Evolutionary conservation across 2,797 vertebrate genomes (phyloP), one percentile per base, ranked within the genome.

Genomic region (Lates japonicus): DNA sequence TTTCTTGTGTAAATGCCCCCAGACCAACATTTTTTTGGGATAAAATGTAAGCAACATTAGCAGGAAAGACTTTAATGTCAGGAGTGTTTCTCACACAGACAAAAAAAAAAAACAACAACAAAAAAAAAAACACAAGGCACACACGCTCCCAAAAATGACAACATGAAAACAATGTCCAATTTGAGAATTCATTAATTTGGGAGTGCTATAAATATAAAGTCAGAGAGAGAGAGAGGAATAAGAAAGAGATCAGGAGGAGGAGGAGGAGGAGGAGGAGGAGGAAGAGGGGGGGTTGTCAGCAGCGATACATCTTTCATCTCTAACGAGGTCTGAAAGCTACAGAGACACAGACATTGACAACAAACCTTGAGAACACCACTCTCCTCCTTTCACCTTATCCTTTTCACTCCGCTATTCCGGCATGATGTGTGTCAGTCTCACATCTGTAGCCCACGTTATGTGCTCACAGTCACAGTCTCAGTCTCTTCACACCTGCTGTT

Each of bases 301-400:
- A 90, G 88, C 77, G 78, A 93, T 94, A 88, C 91, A 84, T 95
- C 93, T 92, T 88, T 95, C 93, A 95, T 88, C 86, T 86, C 90
- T 95, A 95, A 95, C 83, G 81, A 95, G 91, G 85, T 92, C 91
- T 94, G 94, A 96, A 95, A 92, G 92, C 94, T 90, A 76, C 88
- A 93, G 89, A 94, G 93, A 93, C 89, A 87, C 84, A 93, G 85
- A 92, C 90, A 93, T 85, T 91, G 90, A 92, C 90, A 91, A 91
- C 91, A 92, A 83, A 86, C 66, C 88, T 84, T 17, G 69, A 88
- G 79, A 92, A 91, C 88, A 88, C 69, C 75, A 67, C 88, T 88
- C 86, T 82, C 81, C 51, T 87, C 76, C 81, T 88, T 82, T 84
- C 75, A 83, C 88, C 80, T 77, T 39, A 74, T 78, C 83, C 67